These are phyloP conservation scores for Synodontis membranacea DNA, from an alignment of 2,113 vertebrate species.

Conservation along the genomic window DNA sequence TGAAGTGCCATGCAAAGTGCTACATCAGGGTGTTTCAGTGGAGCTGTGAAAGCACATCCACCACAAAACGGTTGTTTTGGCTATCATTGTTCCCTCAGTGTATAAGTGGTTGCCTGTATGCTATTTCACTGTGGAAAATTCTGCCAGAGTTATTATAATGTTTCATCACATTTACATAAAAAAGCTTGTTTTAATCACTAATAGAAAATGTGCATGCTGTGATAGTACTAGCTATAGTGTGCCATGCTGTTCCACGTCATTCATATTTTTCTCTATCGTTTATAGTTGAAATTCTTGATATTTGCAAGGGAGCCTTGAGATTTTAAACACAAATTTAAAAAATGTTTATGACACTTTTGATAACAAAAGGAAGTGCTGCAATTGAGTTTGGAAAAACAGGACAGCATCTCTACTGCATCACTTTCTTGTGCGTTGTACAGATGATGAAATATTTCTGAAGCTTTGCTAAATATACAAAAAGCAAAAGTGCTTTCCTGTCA, in stretches of 20 bases:
- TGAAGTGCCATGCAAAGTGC: constrained; percentile 47
- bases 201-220: constrained; percentile 23
- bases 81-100: constrained; percentile 28
- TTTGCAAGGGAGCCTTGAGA: constrained; percentile 19
- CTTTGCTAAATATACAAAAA: neutral
- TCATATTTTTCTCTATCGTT: constrained; percentile 11
- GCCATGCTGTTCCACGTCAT: constrained; percentile 16
- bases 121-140: constrained; percentile 11
- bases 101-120: constrained; percentile 6
- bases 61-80: constrained; percentile 31
- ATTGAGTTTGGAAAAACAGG: neutral
- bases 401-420: neutral
- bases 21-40: constrained; percentile 44
- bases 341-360: neutral
- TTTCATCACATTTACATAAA: constrained; percentile 7
- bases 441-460: neutral
- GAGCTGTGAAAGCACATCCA: constrained; percentile 24
- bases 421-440: neutral
- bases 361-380: neutral
- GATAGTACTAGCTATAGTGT: constrained; percentile 11
- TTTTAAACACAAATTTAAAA: neutral
- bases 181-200: constrained; percentile 43
- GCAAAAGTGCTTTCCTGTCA: neutral
- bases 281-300: constrained; percentile 31
- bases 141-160: neutral